Evolutionary conservation across 2,888 invertebrate genomes (phyloP), one percentile per base, ranked within the genome.

Genomic region (Lasioglossum pauxillum): DNA sequence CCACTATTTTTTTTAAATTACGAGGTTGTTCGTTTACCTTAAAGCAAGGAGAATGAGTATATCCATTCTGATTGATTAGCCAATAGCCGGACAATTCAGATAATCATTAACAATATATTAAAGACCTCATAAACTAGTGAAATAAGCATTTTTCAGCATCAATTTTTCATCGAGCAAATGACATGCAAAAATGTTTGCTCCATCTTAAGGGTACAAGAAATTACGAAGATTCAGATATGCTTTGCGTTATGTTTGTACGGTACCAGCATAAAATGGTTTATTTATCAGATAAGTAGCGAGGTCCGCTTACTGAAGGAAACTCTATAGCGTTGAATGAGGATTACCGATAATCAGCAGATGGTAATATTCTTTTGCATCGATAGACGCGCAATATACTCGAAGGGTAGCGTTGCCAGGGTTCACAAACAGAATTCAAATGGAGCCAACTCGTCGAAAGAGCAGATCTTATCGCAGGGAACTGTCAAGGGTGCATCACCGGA

Each of bases 291-390:
- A 64, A 64, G 14, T 14, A 41, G 12, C 10, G n/a, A 72, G n/a
- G 31, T 5, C 64, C 8, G 14, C 27, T n/a, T 35, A 16, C 27
- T 46, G 49, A 67, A 64, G 77, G 91, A 90, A 92, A 93, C 88
- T 79, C 89, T 88, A 93, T 93, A 93, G 80, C 87, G 80, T 80
- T 89, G 92, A 91, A 93, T 90, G 83, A 90, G 93, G 93, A 94
- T 94, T 92, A 93, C 86, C 90, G 92, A 91, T 91, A 93, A 94
- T 94, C 92, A 93, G 94, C 94, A 94, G 94, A 94, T 94, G 94
- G 92, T 94, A 93, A 94, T 93, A 90, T 82, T 89, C 91, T 90
- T 91, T 92, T 78, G 75, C 83, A 88, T 91, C 90, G 84, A 81
- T 80, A 88, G 83, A 53, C 90, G 90, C 80, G 93, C 94, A 93